Conservation (phyloP, 1,140 invertebrate genomes). For the Bombus cullumanus region DNA sequence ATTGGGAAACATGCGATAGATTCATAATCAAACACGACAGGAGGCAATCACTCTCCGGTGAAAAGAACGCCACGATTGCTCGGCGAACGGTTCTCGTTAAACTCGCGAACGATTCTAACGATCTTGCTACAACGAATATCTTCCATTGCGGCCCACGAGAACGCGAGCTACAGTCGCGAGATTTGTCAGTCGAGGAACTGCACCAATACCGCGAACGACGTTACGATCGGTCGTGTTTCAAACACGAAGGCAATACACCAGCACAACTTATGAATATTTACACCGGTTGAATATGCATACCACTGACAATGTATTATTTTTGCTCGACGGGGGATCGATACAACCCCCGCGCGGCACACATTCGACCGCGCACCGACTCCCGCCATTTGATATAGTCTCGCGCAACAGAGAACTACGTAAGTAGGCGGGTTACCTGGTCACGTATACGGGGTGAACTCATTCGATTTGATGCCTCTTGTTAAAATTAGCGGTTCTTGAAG, state of each 20-base stretch:
- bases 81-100: neutral
- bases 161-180: neutral
- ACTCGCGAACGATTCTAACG: neutral
- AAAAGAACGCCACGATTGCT: neutral
- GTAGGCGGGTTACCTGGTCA: neutral
- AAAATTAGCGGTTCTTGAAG: neutral
- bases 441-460: neutral
- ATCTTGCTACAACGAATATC: neutral
- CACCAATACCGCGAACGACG: constrained; percentile 19
- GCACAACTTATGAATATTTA: constrained; percentile 80
- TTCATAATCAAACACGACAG: neutral
- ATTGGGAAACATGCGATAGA: neutral
- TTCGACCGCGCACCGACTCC: constrained; percentile 1
- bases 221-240: constrained; percentile 41
- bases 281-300: constrained; percentile 78
- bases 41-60: neutral
- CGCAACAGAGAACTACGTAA: neutral
- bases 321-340: constrained; percentile 77
- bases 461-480: neutral
- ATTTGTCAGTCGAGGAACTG: neutral
- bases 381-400: neutral
- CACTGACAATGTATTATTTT: constrained; percentile 80
- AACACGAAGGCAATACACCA: constrained; percentile 72
- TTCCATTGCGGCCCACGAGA: neutral
- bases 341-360: constrained; percentile 59